Percentiles rank a stretch among this genome's conserved stretches.
These are phyloP conservation scores for Stenolophus ochropezus DNA, from an alignment of 2,888 invertebrate species.

Conservation along the genomic window DNA sequence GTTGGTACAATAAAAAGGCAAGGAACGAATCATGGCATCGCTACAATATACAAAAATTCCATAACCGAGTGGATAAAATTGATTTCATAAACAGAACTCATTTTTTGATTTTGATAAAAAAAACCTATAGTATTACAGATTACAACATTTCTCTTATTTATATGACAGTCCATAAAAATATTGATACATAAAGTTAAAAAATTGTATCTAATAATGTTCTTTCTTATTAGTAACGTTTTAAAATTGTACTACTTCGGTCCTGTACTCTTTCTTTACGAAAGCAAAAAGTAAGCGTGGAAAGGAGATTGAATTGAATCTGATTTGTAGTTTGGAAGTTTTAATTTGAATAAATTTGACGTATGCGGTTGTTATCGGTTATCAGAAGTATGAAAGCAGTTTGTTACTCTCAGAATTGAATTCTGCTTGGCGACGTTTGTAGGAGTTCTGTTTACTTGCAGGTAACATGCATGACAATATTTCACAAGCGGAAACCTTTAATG, in stretches of 20 bases:
- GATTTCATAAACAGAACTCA: no score
- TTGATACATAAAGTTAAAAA: no score
- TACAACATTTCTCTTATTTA: no score
- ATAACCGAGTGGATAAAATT: no score
- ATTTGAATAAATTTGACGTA: slow-evolving; percentile 22
- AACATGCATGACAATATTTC: not conserved
- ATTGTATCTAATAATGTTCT: no score
- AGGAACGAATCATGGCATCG: no score
- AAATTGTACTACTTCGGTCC: not conserved
- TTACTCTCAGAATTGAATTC: slow-evolving; percentile 13
- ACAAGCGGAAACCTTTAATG: not conserved
- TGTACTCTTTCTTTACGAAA: not conserved
- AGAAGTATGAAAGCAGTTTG: slow-evolving; percentile 21
- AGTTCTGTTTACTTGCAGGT: not conserved
- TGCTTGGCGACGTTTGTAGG: not conserved
- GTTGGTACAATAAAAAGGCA: no score
- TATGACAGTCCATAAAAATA: no score
- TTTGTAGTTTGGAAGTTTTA: slow-evolving; percentile 35
- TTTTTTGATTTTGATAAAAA: no score
- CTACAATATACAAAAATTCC: no score
- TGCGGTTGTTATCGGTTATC: slow-evolving; percentile 18
- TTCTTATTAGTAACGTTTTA: no score
- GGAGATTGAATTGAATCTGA: slow-evolving; percentile 22
- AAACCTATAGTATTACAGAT: no score
- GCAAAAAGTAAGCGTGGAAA: not conserved